phyloP scores from a whole-genome alignment of 2,888 invertebrate genomes.

The Ceramica pisi region DNA sequence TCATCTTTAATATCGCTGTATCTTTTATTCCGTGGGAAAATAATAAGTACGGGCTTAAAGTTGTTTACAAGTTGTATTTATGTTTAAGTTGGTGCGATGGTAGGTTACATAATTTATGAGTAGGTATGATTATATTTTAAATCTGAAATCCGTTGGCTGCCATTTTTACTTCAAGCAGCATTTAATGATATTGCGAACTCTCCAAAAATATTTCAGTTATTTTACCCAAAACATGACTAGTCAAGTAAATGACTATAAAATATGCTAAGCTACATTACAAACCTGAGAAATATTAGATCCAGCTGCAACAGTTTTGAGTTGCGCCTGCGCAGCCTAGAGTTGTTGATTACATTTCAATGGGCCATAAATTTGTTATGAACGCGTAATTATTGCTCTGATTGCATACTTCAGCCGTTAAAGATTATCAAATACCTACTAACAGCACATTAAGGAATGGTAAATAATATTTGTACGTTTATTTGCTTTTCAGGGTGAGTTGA shows the following conservation, averaged over 20 bases:
- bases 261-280: constrained; percentile 8
- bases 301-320: constrained; percentile 33
- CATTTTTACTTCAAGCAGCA: neutral
- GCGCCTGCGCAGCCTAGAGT: constrained; percentile 27
- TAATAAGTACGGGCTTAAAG: constrained; percentile 4
- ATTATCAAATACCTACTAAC: constrained; percentile 63
- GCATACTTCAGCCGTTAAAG: constrained; percentile 56
- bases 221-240: neutral
- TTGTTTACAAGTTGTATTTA: neutral
- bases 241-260: neutral
- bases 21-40: constrained; percentile 46
- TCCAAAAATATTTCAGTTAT: neutral
- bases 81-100: neutral
- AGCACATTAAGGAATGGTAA: constrained; percentile 57
- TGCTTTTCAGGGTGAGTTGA: constrained; percentile 13
- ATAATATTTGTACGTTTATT: constrained; percentile 49
- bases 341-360: constrained; percentile 66
- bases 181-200: neutral
- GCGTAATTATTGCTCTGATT: constrained; percentile 65
- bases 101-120: neutral
- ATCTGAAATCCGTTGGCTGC: too few relatives aligned
- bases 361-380: constrained; percentile 64
- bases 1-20: constrained; percentile 31
- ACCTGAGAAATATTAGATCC: constrained; percentile 30
- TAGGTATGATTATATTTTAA: too few relatives aligned